Percentiles rank a stretch among this genome's conserved stretches.
These are phyloP conservation scores for Drosophila peninsularis DNA, from an alignment of 2,888 invertebrate genomes.

Conservation along the genomic window DNA sequence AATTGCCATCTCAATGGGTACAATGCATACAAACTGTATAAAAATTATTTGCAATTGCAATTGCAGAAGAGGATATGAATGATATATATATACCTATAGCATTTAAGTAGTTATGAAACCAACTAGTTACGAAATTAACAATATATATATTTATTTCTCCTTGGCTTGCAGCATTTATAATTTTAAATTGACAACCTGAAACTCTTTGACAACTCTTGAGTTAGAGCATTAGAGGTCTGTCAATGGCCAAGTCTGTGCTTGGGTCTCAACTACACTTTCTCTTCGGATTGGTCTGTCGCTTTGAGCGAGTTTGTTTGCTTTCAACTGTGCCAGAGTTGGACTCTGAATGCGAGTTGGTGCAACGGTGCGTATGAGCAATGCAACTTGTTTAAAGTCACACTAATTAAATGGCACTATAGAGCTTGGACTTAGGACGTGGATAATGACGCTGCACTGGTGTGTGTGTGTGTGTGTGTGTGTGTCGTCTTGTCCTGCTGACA, in stretches of 20 bases:
- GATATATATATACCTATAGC: too few relatives aligned
- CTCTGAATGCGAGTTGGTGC: slow-evolving; percentile 18
- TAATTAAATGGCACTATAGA: slow-evolving; percentile 71
- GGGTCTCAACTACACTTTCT: slow-evolving; percentile 8
- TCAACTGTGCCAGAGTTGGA: slow-evolving; percentile 11
- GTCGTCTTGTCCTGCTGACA: slow-evolving; percentile 35
- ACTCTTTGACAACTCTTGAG: neutral
- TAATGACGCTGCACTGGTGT: slow-evolving; percentile 30
- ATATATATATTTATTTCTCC: too few relatives aligned
- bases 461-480: neutral
- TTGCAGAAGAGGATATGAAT: neutral
- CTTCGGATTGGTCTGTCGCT: slow-evolving; percentile 33
- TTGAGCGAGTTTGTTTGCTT: slow-evolving; percentile 41
- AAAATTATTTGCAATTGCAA: neutral
- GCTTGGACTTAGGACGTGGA: slow-evolving; percentile 47
- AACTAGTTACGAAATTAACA: neutral
- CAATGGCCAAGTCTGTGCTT: neutral
- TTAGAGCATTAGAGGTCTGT: slow-evolving; percentile 23
- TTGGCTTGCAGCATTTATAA: neutral
- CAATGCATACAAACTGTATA: neutral
- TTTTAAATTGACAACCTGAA: neutral
- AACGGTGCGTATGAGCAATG: slow-evolving; percentile 63
- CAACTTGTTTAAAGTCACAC: slow-evolving; percentile 69
- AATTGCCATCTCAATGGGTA: too few relatives aligned
- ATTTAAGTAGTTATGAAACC: neutral